phyloP scores from a whole-genome alignment of 2,797 vertebrate species.

The Microcaecilia unicolor region DNA sequence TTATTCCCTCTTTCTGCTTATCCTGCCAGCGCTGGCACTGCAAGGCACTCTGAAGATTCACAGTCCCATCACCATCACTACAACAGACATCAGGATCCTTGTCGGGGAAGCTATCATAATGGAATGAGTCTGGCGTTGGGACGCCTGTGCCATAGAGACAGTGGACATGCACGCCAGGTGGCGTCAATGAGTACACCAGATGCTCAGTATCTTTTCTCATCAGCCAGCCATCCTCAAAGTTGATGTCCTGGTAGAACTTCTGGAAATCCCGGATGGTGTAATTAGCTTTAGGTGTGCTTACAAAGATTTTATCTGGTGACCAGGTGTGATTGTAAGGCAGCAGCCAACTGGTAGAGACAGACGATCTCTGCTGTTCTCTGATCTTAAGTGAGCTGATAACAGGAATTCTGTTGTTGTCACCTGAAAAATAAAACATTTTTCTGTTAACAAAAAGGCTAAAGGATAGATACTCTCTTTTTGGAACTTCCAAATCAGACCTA shows the following conservation, averaged over 20 bases:
- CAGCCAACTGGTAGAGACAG: slow-evolving; percentile 85
- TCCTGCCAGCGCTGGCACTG: slow-evolving; percentile 72
- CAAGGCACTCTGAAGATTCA: slow-evolving; percentile 76
- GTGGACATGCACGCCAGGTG: slow-evolving; percentile 77
- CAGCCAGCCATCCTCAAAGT: slow-evolving; percentile 80
- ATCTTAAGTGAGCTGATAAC: slow-evolving; percentile 88
- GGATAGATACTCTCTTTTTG: no score
- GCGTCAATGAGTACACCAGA: slow-evolving; percentile 55
- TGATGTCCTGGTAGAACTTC: slow-evolving; percentile 75
- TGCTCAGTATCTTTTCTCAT: slow-evolving; percentile 83
- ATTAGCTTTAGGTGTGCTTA: slow-evolving; percentile 72
- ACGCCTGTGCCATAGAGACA: slow-evolving; percentile 82
- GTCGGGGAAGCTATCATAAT: slow-evolving; percentile 80
- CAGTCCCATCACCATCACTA: slow-evolving; percentile 84
- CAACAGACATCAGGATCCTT: slow-evolving; percentile 68
- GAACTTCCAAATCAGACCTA: no score
- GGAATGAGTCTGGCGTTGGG: slow-evolving; percentile 68
- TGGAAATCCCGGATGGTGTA: slow-evolving; percentile 81
- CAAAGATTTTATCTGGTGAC: slow-evolving; percentile 73
- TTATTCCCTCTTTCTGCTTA: slow-evolving; percentile 68
- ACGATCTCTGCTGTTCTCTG: slow-evolving; percentile 82
- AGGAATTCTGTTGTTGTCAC: slow-evolving; percentile 88
- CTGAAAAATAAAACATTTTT: slow-evolving; percentile 48
- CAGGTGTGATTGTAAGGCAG: slow-evolving; percentile 82
- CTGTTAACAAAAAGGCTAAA: no score